Evolutionary conservation across 2,113 vertebrate genomes (phyloP).

Genomic region (Periophthalmus modestus): DNA sequence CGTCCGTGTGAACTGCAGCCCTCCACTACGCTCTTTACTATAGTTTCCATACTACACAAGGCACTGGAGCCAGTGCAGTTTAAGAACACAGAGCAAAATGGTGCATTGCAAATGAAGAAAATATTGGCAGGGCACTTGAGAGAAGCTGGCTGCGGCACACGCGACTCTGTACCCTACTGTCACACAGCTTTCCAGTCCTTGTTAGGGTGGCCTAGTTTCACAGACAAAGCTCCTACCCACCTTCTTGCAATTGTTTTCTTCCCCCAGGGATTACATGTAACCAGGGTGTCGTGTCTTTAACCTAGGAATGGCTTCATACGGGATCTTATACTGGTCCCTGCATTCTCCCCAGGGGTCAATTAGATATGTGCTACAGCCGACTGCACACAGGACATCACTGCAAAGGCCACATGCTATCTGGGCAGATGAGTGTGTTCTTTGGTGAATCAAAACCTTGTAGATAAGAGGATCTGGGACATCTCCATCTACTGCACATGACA

Average conservation of each 20-base stretch:
- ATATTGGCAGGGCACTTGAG: slow-evolving; percentile 47
- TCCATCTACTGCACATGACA: slow-evolving; percentile 1
- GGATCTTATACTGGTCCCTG: slow-evolving; percentile 19
- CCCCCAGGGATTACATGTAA: slow-evolving; percentile 47
- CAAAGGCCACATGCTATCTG: slow-evolving; percentile 9
- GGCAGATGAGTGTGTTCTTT: slow-evolving; percentile 11
- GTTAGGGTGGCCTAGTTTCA: slow-evolving; percentile 72
- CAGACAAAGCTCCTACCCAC: slow-evolving; percentile 52
- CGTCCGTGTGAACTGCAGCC: slow-evolving; percentile 5
- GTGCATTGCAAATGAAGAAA: slow-evolving; percentile 59
- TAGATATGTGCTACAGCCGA: slow-evolving; percentile 38
- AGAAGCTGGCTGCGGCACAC: slow-evolving; percentile 39
- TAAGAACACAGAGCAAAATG: slow-evolving; percentile 49
- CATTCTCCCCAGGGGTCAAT: slow-evolving; percentile 62
- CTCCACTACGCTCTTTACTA: neutral
- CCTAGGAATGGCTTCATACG: slow-evolving; percentile 38
- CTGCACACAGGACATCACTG: slow-evolving; percentile 12
- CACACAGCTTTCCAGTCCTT: slow-evolving; percentile 58
- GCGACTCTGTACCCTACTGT: slow-evolving; percentile 44
- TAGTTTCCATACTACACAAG: slow-evolving; percentile 28
- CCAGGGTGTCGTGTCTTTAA: slow-evolving; percentile 56
- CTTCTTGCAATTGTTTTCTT: slow-evolving; percentile 48
- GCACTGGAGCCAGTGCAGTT: slow-evolving; percentile 31
- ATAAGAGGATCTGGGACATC: slow-evolving; percentile 13
- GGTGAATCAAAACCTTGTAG: slow-evolving; percentile 23